phyloP scores from a whole-genome alignment of 2,113 vertebrate genomes.

The Channa argus region DNA sequence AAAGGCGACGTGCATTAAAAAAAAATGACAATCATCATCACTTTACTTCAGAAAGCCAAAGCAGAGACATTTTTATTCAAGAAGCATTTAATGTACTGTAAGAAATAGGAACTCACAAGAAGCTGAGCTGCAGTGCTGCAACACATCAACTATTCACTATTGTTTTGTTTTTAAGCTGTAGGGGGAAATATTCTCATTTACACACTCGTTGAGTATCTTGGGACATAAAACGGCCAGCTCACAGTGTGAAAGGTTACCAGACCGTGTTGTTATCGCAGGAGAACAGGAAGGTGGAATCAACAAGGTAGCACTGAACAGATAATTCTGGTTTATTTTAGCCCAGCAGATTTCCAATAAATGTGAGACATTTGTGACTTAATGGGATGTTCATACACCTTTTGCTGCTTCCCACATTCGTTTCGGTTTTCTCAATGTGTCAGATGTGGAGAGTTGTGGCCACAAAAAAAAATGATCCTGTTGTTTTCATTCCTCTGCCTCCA shows the following conservation, averaged over 20 bases:
- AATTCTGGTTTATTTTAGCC: no score
- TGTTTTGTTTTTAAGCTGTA: neutral
- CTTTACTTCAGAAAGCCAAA: slow-evolving; percentile 17
- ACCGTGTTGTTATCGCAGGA: slow-evolving; percentile 3
- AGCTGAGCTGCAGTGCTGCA: neutral
- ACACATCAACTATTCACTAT: neutral
- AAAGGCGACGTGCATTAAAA: neutral
- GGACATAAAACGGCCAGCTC: slow-evolving; percentile 14
- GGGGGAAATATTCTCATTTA: neutral
- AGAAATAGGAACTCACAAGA: neutral
- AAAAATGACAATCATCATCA: slow-evolving; percentile 2
- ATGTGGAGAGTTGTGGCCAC: no score
- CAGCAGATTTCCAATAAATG: no score
- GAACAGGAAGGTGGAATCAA: neutral
- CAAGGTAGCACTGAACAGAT: no score
- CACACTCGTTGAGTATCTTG: neutral
- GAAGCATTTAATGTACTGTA: slow-evolving; percentile 10
- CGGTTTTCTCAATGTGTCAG: no score
- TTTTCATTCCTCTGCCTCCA: no score
- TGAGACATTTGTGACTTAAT: no score
- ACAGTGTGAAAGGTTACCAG: neutral
- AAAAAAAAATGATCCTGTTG: no score
- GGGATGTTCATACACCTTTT: no score
- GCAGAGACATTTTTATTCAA: neutral
- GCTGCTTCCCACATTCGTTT: no score